These are phyloP conservation scores for Ormyrus pomaceus DNA, from an alignment of 2,888 invertebrate species.

Conservation along the genomic window DNA sequence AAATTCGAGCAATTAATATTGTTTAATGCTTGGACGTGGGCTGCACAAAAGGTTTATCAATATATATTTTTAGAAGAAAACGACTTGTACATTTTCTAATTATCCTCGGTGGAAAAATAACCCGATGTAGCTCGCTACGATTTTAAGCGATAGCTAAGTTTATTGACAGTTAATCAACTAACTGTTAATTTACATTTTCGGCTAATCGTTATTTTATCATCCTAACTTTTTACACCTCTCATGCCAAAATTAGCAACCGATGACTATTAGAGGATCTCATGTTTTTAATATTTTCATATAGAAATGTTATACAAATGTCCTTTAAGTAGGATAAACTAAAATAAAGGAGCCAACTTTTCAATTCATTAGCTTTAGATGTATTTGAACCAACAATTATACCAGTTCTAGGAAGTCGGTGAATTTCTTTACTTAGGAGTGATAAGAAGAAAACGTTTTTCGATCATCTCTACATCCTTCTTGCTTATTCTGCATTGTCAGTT, in stretches of 20 bases:
- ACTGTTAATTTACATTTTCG: no score
- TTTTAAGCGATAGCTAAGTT: no score
- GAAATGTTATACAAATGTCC: background rate
- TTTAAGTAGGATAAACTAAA: background rate
- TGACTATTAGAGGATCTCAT: slow-evolving; percentile 45
- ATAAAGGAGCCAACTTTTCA: background rate
- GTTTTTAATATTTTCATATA: slow-evolving; percentile 43
- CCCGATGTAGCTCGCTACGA: no score
- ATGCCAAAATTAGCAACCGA: slow-evolving; percentile 50
- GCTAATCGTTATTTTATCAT: no score
- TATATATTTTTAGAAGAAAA: no score
- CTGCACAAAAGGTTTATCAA: no score
- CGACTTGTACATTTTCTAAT: no score
- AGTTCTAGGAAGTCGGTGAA: background rate
- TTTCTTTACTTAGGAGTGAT: background rate
- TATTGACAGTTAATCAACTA: no score
- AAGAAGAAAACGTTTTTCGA: background rate
- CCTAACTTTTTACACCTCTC: no score
- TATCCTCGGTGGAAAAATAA: no score
- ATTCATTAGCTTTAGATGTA: background rate
- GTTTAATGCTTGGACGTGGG: background rate
- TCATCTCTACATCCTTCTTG: background rate
- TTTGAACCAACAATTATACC: background rate
- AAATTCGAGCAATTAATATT: slow-evolving; percentile 25
- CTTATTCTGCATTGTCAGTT: no score